Evolutionary conservation across 1,140 invertebrate genomes (phyloP).

Genomic region (Procambarus clarkii): DNA sequence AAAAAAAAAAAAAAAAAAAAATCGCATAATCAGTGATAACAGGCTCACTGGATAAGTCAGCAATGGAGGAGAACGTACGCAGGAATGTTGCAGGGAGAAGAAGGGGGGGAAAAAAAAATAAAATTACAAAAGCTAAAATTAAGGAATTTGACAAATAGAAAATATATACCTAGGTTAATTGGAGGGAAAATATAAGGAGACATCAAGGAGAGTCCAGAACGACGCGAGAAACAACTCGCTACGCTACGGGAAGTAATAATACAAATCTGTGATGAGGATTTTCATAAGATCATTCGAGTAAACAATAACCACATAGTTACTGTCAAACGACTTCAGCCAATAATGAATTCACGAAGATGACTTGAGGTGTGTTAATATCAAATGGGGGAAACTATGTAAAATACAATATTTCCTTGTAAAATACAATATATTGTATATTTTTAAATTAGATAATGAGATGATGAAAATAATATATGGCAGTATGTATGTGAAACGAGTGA

Average conservation of each 20-base stretch:
- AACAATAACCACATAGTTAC: neutral
- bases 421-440: neutral
- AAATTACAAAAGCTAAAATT: neutral
- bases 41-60: no score
- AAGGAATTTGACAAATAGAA: neutral
- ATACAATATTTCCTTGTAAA: neutral
- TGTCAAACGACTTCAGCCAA: neutral
- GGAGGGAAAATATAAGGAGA: neutral
- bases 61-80: no score
- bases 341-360: neutral
- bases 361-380: neutral
- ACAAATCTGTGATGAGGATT: neutral
- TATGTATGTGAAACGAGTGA: conserved; percentile 26
- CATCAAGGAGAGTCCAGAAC: neutral
- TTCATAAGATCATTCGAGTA: neutral
- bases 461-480: neutral
- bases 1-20: no score
- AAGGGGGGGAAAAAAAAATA: no score
- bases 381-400: neutral
- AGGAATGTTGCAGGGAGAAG: no score
- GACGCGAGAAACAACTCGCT: no score
- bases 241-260: no score
- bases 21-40: no score
- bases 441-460: conserved; percentile 27
- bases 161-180: neutral